Base-by-base conservation (phyloP, 2,797 vertebrate species). In the Chaunax sp. region DNA sequence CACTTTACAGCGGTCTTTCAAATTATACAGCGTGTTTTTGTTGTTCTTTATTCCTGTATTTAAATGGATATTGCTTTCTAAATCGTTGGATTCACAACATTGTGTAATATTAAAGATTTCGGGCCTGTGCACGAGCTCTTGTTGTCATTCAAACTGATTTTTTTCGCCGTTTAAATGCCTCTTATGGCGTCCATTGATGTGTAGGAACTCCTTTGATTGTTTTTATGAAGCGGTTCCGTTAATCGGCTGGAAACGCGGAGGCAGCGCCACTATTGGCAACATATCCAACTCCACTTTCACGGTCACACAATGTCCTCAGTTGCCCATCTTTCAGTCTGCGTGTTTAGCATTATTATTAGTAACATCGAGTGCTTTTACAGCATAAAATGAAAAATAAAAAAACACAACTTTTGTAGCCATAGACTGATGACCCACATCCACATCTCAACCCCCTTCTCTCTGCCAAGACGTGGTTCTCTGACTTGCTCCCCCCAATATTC, bases 261-360 rank as follows among this genome's bases (percentile, higher is more conserved):
- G 72, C 81, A 80, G 64, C 70, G 71, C 71, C 77, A 59, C 77
- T 70, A 77, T 79, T 84, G 87, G 81, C 81, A 85, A 40, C 56
- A 33, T 16, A 25, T 53, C 62, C 70, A 54, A 45, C 74, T 79
- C 69, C 69, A 80, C 84, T 80, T 85, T 85, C 83, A 86, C 83
- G 82, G 83, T 84, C 83, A 81, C 81, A 68, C 84, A 44, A 71
- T 86, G 79, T 90, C 88, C 83, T 87, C 82, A 84, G 54, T 76
- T 87, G 80, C 81, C 85, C 88, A 75, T 81, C 72, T 49, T 70
- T 55, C 54, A 61, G 45, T 73, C 62, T 78, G 72, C 73, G 66
- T 22, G 59, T 35, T 18, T 30, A 18, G 37, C 18, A 53, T 57
- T 64, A 14, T 72, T 46, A 66, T 64, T 60, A 70, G 15, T 12